Conservation (phyloP, 2,797 vertebrate species). For the Catostomus latipinnis region DNA sequence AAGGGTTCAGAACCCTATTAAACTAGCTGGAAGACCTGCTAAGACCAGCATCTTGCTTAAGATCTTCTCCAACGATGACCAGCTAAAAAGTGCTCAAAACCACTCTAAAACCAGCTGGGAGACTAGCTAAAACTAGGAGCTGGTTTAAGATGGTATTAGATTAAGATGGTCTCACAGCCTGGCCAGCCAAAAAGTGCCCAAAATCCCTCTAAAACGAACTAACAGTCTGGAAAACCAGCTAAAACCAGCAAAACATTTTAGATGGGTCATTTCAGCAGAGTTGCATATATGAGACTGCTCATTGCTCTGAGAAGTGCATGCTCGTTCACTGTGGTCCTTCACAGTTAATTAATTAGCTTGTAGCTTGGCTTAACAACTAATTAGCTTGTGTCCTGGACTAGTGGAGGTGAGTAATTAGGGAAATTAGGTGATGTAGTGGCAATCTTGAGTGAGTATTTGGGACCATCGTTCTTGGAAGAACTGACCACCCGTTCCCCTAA, state of each 20-base stretch:
- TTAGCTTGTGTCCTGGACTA: conserved; percentile 35
- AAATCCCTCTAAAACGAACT: too few relatives aligned
- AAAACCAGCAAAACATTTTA: not conserved
- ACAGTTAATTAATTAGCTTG: conserved; percentile 38
- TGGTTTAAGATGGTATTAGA: too few relatives aligned
- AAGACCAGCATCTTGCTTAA: too few relatives aligned
- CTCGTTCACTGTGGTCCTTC: conserved; percentile 13
- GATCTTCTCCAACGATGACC: too few relatives aligned
- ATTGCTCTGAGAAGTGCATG: not conserved
- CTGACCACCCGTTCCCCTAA: conserved; percentile 37
- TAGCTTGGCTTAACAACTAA: conserved; percentile 22
- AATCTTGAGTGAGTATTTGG: conserved; percentile 15
- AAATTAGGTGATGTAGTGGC: conserved; percentile 49
- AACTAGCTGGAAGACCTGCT: too few relatives aligned
- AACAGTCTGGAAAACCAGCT: not conserved
- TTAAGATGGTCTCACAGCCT: too few relatives aligned
- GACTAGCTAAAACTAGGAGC: too few relatives aligned
- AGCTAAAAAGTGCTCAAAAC: too few relatives aligned
- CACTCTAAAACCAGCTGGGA: too few relatives aligned
- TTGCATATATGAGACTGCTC: not conserved
- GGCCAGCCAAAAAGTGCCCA: too few relatives aligned
- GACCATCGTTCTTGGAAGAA: conserved; percentile 7
- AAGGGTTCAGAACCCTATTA: too few relatives aligned
- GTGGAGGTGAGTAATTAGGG: conserved; percentile 47
- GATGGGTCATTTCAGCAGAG: not conserved